A percentile compares a stretch with the other conserved stretches of the same genome.
Conservation (phyloP, 2,797 vertebrate genomes). For the Chaunax sp. region DNA sequence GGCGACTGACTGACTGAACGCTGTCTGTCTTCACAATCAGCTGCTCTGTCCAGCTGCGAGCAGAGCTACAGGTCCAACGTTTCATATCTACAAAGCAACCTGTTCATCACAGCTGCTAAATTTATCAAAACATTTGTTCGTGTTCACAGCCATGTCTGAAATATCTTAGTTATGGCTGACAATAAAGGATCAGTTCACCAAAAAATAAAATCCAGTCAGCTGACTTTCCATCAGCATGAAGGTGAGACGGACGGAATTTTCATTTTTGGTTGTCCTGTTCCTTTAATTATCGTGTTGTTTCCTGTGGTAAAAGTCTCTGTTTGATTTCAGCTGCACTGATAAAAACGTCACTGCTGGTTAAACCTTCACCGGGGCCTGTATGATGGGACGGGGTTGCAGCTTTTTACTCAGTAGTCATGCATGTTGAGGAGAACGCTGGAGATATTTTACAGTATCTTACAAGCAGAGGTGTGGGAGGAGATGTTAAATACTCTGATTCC, state of each 20-base stretch:
- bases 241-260: too few relatives aligned
- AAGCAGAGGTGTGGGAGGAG: constrained; percentile 67
- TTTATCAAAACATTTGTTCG: constrained; percentile 59
- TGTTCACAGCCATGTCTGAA: too few relatives aligned
- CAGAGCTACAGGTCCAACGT: constrained; percentile 22
- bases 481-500: constrained; percentile 27
- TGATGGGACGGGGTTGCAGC: constrained; percentile 18
- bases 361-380: too few relatives aligned
- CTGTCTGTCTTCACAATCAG: constrained; percentile 76
- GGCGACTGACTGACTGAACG: constrained; percentile 79
- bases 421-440: constrained; percentile 61
- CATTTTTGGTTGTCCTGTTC: too few relatives aligned
- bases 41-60: constrained; percentile 64
- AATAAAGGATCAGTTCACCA: too few relatives aligned
- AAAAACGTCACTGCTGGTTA: too few relatives aligned
- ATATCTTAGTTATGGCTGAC: constrained; percentile 5
- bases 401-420: constrained; percentile 41
- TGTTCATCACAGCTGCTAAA: constrained; percentile 51
- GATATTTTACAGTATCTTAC: constrained; percentile 92
- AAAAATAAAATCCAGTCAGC: too few relatives aligned
- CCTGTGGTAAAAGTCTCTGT: too few relatives aligned
- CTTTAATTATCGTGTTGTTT: too few relatives aligned
- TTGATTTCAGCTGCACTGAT: too few relatives aligned
- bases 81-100: constrained; percentile 38
- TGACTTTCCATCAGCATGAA: too few relatives aligned